Evolutionary conservation across 2,797 vertebrate genomes (phyloP).

Genomic region (Perodicticus potto): DNA sequence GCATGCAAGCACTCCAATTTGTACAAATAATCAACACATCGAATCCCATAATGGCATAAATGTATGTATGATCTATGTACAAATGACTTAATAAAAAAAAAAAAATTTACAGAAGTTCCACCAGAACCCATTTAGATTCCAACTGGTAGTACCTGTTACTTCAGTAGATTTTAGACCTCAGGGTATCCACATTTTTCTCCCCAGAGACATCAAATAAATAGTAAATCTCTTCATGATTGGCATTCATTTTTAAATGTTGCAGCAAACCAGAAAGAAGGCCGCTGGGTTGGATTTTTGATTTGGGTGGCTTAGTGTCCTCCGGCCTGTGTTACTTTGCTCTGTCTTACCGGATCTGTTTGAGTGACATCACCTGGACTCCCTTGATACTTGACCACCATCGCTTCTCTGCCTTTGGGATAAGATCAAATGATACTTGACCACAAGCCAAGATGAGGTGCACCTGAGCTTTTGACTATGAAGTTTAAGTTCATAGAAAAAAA

Average conservation of each 20-base stretch:
- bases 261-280: background rate
- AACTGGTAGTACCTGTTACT: background rate
- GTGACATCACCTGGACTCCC: slow-evolving; percentile 54
- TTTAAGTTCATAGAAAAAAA: slow-evolving; percentile 68
- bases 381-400: slow-evolving; percentile 35
- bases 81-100: too few species aligned
- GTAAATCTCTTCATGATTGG: background rate
- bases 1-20: too few species aligned
- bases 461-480: slow-evolving; percentile 45
- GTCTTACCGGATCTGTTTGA: background rate
- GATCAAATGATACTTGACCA: slow-evolving; percentile 38
- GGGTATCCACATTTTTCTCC: background rate
- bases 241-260: slow-evolving; percentile 47
- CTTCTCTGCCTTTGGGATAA: too few species aligned
- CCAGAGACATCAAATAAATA: background rate
- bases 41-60: too few species aligned
- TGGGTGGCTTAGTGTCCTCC: background rate
- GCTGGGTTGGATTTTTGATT: background rate
- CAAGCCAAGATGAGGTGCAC: background rate
- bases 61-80: too few species aligned
- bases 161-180: background rate
- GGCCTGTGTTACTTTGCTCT: background rate
- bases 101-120: background rate
- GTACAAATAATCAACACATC: too few species aligned
- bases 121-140: slow-evolving; percentile 23